Percentiles rank a stretch among this genome's conserved stretches.
Conservation (phyloP, 2,797 vertebrate species). For the Champsocephalus gunnari region DNA sequence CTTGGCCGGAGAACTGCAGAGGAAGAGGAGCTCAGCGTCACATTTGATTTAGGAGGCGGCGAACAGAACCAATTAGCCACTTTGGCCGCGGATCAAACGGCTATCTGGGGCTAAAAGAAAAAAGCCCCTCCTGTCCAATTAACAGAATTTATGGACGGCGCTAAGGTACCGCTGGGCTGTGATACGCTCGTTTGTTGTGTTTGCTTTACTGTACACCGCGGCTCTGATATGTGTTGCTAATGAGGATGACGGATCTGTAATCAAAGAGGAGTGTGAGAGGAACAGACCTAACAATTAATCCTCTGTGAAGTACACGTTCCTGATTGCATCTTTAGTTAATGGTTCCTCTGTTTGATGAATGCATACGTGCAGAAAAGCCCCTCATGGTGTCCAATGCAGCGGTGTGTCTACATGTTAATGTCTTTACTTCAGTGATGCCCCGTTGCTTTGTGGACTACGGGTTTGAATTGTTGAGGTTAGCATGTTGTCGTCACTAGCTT, state of each 20-base stretch:
- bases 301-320: background rate
- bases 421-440: too few species aligned
- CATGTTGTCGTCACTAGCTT: too few species aligned
- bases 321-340: background rate
- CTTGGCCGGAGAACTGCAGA: constrained; percentile 51
- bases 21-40: constrained; percentile 47
- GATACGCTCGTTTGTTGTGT: constrained; percentile 64
- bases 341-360: background rate
- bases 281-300: constrained; percentile 18
- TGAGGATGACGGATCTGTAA: constrained; percentile 17
- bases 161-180: constrained; percentile 16
- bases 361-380: background rate
- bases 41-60: constrained; percentile 71
- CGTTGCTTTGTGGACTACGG: too few species aligned
- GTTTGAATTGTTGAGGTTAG: too few species aligned
- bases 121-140: constrained; percentile 67
- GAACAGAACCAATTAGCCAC: constrained; percentile 70
- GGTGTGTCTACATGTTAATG: too few species aligned
- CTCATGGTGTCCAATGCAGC: too few species aligned
- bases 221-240: constrained; percentile 41
- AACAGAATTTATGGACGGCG: constrained; percentile 62
- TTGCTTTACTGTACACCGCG: constrained; percentile 44
- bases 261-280: constrained; percentile 1
- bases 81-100: constrained; percentile 66
- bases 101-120: constrained; percentile 44